Base-by-base conservation (phyloP, 2,113 vertebrate species). In the Erythrocercus mccallii region DNA sequence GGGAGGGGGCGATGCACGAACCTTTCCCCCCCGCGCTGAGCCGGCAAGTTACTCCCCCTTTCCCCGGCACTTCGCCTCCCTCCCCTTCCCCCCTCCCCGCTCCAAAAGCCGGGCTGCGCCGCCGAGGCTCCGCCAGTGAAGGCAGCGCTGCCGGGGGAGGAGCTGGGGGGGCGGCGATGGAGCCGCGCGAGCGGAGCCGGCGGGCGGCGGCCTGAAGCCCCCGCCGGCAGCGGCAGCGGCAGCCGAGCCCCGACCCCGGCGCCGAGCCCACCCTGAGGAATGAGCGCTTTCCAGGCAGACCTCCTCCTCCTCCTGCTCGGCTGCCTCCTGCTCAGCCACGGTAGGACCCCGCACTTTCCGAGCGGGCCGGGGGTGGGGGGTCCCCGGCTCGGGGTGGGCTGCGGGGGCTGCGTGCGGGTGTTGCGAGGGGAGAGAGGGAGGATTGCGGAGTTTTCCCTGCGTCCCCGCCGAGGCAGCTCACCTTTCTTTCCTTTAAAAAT, bases 291-390 rank as follows among this genome's bases (percentile, higher is more conserved):
- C 81, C 97, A 97, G 97, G 96, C 97, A 77, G 96, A 97, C 72
- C 96, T 98, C 84, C 96, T 98, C 90, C 96, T 94, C 21, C 92
- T 94, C 21, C 62, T 98, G 70, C 76, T 97, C 90, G 96, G 95
- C 51, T 96, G 95, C 96, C 94, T 98, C 90, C 96, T 98, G 12
- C 96, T 98, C 97, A 94, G 97, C 94, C 97, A 97, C 97, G 98
- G 98, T 98, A 98, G 96, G 98, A 96, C 18, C 61, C 27, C 45
- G 35, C 53, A 97, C 90, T 97, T 97, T 82, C 18, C 27, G 60
- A 80, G 72, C 79, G 80, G 94, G 96, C 62, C 3, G 38, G 35
- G 56, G 12, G 30, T 12, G 21, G 11, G 48, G 28, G 78, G 64
- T 25, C 14, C 53, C 31, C 53, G 45, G 87, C 53, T 81, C 61